Conservation (phyloP, 2,797 vertebrate species). For the Microtus obscurus region DNA sequence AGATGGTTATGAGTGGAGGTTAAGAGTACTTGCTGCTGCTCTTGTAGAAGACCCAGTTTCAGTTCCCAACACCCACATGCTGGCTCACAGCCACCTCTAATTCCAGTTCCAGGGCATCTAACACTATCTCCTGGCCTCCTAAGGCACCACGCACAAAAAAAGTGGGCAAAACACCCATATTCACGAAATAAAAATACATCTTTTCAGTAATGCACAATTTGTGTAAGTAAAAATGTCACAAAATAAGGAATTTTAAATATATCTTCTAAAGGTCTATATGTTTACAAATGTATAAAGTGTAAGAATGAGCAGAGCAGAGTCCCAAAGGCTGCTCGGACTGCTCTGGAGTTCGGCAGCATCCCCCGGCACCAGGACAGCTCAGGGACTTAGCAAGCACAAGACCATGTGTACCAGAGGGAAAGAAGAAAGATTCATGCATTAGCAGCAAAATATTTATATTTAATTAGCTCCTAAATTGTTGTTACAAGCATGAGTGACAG, state of each 20-base stretch:
- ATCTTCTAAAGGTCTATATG: neutral
- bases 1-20: neutral
- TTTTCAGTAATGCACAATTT: neutral
- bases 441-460: slow-evolving; percentile 42
- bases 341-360: neutral
- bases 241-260: neutral
- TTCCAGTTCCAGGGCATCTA: neutral
- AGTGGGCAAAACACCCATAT: neutral
- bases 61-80: neutral
- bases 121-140: neutral
- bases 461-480: slow-evolving; percentile 49
- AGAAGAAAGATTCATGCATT: neutral
- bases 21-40: neutral
- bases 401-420: neutral
- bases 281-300: neutral
- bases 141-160: neutral
- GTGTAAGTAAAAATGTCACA: neutral
- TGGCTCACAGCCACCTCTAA: neutral
- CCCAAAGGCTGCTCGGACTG: neutral
- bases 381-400: neutral
- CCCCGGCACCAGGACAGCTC: neutral
- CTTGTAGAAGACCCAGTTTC: neutral
- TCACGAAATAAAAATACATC: neutral
- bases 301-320: neutral
- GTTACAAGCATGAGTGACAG: neutral